phyloP scores from a whole-genome alignment of 2,113 vertebrate genomes.

The Bombycilla garrulus region DNA sequence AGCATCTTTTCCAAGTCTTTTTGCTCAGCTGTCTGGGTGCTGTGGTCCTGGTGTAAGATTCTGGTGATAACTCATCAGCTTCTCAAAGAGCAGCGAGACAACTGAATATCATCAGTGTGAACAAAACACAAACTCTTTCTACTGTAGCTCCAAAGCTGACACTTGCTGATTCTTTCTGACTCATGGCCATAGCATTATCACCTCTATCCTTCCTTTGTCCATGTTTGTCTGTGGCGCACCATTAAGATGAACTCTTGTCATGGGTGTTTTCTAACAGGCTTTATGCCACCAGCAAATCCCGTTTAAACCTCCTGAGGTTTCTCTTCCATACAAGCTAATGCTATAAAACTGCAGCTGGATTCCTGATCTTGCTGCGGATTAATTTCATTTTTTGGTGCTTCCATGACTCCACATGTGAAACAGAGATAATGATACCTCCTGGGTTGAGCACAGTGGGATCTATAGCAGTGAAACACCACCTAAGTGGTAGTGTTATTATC shows the following conservation, averaged over 20 bases:
- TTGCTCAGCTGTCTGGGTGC: background rate
- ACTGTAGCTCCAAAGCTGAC: background rate
- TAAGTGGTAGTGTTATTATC: constrained; percentile 8
- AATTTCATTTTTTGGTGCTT: constrained; percentile 14
- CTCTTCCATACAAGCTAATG: background rate
- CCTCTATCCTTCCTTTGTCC: background rate
- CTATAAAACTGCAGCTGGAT: background rate
- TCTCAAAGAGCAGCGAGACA: background rate
- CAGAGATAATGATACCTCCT: constrained; percentile 35
- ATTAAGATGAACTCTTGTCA: background rate
- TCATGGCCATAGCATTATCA: background rate
- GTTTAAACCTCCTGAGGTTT: background rate
- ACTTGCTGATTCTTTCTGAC: background rate
- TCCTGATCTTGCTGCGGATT: background rate
- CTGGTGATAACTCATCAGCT: background rate
- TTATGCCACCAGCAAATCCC: background rate
- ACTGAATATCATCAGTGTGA: background rate
- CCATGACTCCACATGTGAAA: constrained; percentile 4
- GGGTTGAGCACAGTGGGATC: constrained; percentile 13
- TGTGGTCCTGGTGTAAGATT: background rate
- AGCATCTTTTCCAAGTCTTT: background rate
- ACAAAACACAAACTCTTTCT: background rate
- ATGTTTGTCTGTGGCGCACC: background rate
- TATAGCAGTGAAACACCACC: constrained; percentile 7
- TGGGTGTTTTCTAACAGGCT: background rate